These are phyloP conservation scores for Otolemur crassicaudatus DNA, from an alignment of 2,797 vertebrate genomes.

Conservation along the genomic window DNA sequence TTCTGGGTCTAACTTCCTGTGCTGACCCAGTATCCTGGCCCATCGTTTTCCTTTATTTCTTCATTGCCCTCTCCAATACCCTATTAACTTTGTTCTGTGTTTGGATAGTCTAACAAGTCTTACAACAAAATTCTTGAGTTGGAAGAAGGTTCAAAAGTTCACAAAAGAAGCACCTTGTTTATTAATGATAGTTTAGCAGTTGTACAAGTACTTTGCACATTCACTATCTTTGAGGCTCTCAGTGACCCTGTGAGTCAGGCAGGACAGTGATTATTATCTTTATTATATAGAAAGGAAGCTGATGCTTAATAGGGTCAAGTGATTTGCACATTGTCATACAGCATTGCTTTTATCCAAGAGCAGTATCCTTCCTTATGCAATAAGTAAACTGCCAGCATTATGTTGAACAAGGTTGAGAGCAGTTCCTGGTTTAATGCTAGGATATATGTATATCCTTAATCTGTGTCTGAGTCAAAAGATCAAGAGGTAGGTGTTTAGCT, in stretches of 20 bases:
- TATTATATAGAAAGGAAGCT: conserved; percentile 55
- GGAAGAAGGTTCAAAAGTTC: conserved; percentile 36
- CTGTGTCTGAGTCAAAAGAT: conserved; percentile 8
- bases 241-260: not conserved
- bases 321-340: not conserved
- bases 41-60: not conserved
- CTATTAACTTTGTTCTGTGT: not conserved
- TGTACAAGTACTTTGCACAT: not conserved
- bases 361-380: not conserved
- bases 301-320: not conserved
- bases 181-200: conserved; percentile 10
- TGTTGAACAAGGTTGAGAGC: not conserved
- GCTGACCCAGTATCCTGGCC: conserved; percentile 11
- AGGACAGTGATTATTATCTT: not conserved
- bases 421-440: conserved; percentile 23
- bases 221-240: not conserved
- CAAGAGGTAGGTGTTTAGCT: not conserved
- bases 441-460: not conserved
- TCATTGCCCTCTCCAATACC: not conserved
- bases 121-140: conserved; percentile 12
- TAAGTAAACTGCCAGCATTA: not conserved
- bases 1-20: not conserved
- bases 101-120: conserved; percentile 22
- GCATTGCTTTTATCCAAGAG: not conserved
- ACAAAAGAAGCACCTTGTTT: not conserved